A percentile compares a stretch with the other conserved stretches of the same genome.
Evolutionary conservation across 2,888 invertebrate genomes (phyloP).

Genomic region (Euspilapteryx auroguttella): DNA sequence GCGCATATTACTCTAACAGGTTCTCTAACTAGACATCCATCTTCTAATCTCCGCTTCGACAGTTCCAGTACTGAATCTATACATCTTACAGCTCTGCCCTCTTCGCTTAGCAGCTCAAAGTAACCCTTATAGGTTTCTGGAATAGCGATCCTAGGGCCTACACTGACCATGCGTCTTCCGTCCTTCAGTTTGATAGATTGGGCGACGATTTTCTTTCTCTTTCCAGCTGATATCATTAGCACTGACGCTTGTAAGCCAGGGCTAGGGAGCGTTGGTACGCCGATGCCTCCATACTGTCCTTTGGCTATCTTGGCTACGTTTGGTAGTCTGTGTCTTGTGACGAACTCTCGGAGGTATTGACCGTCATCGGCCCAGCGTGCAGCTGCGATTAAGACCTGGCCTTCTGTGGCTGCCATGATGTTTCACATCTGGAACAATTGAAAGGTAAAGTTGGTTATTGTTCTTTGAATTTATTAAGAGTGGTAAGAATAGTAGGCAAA

Average conservation of each 20-base stretch:
- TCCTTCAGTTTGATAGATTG: slow-evolving; percentile 91
- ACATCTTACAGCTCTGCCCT: slow-evolving; percentile 87
- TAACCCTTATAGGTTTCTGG: slow-evolving; percentile 90
- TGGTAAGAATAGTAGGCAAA: too few species aligned
- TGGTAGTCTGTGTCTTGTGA: slow-evolving; percentile 75
- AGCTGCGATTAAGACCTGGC: slow-evolving; percentile 86
- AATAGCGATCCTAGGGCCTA: slow-evolving; percentile 83
- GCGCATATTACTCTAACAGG: slow-evolving; percentile 71
- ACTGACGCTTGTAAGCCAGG: slow-evolving; percentile 87
- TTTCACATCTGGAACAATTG: slow-evolving; percentile 59
- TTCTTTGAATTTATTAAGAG: too few species aligned
- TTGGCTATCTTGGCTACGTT: slow-evolving; percentile 90
- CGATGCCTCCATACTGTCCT: slow-evolving; percentile 90
- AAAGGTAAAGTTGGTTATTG: too few species aligned
- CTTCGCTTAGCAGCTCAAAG: slow-evolving; percentile 92
- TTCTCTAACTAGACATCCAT: slow-evolving; percentile 79
- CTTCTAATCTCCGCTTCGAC: slow-evolving; percentile 72
- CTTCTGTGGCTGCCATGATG: slow-evolving; percentile 86
- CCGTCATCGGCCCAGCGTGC: slow-evolving; percentile 77
- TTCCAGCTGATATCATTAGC: slow-evolving; percentile 81
- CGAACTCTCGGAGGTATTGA: slow-evolving; percentile 72
- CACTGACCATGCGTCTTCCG: slow-evolving; percentile 78
- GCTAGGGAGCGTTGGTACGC: slow-evolving; percentile 84
- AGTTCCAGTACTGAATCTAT: slow-evolving; percentile 87
- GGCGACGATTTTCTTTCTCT: slow-evolving; percentile 83